These are phyloP conservation scores for Peromyscus californicus DNA, from an alignment of 2,113 vertebrate species.

Conservation along the genomic window DNA sequence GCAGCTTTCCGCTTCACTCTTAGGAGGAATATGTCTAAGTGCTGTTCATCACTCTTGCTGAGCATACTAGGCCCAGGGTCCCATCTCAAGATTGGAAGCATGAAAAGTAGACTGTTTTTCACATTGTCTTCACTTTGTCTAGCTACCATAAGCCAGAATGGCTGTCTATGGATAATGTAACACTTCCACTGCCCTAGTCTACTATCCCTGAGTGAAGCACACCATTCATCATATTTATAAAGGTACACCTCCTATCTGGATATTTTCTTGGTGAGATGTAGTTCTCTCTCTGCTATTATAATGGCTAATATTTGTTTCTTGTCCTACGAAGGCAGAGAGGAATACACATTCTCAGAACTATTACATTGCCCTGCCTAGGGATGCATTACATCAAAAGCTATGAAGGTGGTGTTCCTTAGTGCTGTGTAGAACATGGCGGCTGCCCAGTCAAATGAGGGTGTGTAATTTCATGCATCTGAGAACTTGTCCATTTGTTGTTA, in stretches of 20 bases:
- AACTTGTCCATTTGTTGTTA: background rate
- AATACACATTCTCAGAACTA: background rate
- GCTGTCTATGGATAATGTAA: too few species aligned
- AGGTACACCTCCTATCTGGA: background rate
- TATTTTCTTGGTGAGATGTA: background rate
- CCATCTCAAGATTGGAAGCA: background rate
- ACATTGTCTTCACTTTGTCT: background rate
- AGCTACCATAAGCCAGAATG: too few species aligned
- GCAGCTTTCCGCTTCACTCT: background rate
- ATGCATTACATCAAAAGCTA: background rate
- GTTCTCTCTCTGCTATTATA: background rate
- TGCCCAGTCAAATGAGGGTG: background rate
- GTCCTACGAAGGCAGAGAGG: background rate
- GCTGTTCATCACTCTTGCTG: background rate
- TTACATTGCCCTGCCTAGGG: background rate
- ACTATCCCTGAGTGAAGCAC: too few species aligned
- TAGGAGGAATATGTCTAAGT: background rate
- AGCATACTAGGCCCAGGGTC: background rate
- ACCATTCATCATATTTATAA: background rate
- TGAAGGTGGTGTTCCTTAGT: background rate
- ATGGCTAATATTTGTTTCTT: background rate
- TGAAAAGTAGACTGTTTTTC: background rate
- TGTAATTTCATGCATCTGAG: background rate
- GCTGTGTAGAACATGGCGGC: background rate
- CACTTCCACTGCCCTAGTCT: too few species aligned